A percentile compares a stretch with the other conserved stretches of the same genome.
Conservation (phyloP, 2,797 vertebrate species). For the Pygocentrus nattereri region DNA sequence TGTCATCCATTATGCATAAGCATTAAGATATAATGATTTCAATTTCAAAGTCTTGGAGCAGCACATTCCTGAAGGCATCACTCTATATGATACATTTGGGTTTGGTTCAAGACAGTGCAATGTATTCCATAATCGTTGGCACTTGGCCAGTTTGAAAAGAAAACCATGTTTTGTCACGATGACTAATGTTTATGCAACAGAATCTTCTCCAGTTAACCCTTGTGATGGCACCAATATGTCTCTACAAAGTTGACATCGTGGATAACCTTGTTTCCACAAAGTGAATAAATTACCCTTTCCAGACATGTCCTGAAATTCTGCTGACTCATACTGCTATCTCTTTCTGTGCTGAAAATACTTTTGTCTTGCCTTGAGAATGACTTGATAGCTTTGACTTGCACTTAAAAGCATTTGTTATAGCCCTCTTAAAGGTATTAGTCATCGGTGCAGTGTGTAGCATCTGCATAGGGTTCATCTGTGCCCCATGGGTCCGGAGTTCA, state of each 20-base stretch:
- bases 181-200: slow-evolving; percentile 25
- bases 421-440: slow-evolving; percentile 41
- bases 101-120: not conserved
- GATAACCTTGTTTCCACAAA: slow-evolving; percentile 15
- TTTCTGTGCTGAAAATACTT: slow-evolving; percentile 21
- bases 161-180: slow-evolving; percentile 16
- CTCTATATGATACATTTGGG: not conserved
- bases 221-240: slow-evolving; percentile 10
- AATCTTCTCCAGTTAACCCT: slow-evolving; percentile 16
- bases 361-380: slow-evolving; percentile 49
- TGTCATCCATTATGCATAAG: not conserved
- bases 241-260: slow-evolving; percentile 25
- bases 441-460: slow-evolving; percentile 70
- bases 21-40: not conserved
- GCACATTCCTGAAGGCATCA: not conserved
- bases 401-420: not conserved
- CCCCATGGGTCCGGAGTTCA: slow-evolving; percentile 76
- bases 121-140: slow-evolving; percentile 17
- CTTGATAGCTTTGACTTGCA: not conserved
- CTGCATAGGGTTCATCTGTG: slow-evolving; percentile 81
- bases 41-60: not conserved
- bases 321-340: slow-evolving; percentile 16
- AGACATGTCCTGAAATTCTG: slow-evolving; percentile 14
- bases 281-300: slow-evolving; percentile 34
- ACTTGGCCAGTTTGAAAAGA: slow-evolving; percentile 1